Evolutionary conservation across 2,888 invertebrate genomes (phyloP).

Genomic region (Augiades crinisus): DNA sequence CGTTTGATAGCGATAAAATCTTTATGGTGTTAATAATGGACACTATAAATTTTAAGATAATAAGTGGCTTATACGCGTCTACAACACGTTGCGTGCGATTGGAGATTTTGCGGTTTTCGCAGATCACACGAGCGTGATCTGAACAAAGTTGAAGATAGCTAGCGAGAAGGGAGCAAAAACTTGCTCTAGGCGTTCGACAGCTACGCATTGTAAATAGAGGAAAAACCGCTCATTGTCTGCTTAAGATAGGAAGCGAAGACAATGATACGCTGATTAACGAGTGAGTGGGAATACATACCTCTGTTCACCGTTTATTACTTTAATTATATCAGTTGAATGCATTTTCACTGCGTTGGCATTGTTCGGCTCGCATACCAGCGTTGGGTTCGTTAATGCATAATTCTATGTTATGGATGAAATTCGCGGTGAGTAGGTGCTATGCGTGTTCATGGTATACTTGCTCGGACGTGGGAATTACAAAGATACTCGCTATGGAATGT

Average conservation of each 20-base stretch:
- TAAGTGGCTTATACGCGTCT: slow-evolving; percentile 45
- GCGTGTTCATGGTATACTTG: slow-evolving; percentile 44
- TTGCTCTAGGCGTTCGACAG: slow-evolving; percentile 53
- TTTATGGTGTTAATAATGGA: slow-evolving; percentile 25
- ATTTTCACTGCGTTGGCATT: slow-evolving; percentile 65
- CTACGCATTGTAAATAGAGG: slow-evolving; percentile 56
- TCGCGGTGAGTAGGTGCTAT: slow-evolving; percentile 53
- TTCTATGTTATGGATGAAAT: slow-evolving; percentile 68
- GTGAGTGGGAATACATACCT: slow-evolving; percentile 69
- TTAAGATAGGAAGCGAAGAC: slow-evolving; percentile 69
- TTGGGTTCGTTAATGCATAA: slow-evolving; percentile 64
- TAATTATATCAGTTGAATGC: slow-evolving; percentile 72
- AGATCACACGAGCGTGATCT: slow-evolving; percentile 48
- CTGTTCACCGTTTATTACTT: slow-evolving; percentile 64
- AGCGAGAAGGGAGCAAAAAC: slow-evolving; percentile 45
- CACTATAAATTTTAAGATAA: slow-evolving; percentile 38
- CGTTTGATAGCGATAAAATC: slow-evolving; percentile 43
- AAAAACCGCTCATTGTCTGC: slow-evolving; percentile 69
- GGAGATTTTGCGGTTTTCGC: slow-evolving; percentile 63
- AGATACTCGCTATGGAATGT: slow-evolving; percentile 46
- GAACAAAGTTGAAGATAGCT: slow-evolving; percentile 38
- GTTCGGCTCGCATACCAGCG: slow-evolving; percentile 60
- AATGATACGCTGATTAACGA: slow-evolving; percentile 70
- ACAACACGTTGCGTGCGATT: slow-evolving; percentile 58
- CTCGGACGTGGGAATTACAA: slow-evolving; percentile 53